Base-by-base conservation (phyloP, 2,797 vertebrate genomes). In the Agapornis canus region DNA sequence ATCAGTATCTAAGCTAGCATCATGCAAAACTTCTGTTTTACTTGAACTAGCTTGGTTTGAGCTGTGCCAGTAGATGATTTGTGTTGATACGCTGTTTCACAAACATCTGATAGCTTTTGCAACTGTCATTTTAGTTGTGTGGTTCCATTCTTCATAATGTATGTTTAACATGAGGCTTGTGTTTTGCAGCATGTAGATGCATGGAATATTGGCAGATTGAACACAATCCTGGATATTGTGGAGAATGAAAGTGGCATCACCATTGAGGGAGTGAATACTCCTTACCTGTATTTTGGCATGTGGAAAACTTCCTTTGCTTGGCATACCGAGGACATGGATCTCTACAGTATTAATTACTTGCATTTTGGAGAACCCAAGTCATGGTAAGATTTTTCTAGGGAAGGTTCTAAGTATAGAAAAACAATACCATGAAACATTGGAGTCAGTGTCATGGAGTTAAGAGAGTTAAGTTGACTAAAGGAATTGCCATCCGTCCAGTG, bases 281-380 rank as follows among this genome's bases (percentile, higher is more conserved):
- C 99, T 0, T 99, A 99, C 95, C 98, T 99, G 0, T 99, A 99
- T 86, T 99, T 99, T 12, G 99, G 99, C 70, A 99, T 99, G 99
- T 99, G 99, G 99, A 99, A 99, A 97, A 99, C 99, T 5, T 99
- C 99, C 5, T 99, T 99, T 59, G 99, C 99, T 7, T 99, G 99
- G 99, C 99, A 99, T 93, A 99, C 99, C 0, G 99, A 99, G 85
- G 99, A 99, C 97, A 99, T 99, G 99, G 99, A 99, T 95, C 98
- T 99, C 6, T 99, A 99, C 96, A 99, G 99, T 97, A 99, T 99
- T 95, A 99, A 99, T 97, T 99, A 99, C 92, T 97, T 99, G 95
- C 99, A 99, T 97, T 99, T 99, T 51, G 99, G 99, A 73, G 99
- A 99, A 60, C 99, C 99, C 11, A 99, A 99, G 91, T 99, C 99